Evolutionary conservation across 2,113 vertebrate species (phyloP).

Genomic region (Amblyopsis rosae): DNA sequence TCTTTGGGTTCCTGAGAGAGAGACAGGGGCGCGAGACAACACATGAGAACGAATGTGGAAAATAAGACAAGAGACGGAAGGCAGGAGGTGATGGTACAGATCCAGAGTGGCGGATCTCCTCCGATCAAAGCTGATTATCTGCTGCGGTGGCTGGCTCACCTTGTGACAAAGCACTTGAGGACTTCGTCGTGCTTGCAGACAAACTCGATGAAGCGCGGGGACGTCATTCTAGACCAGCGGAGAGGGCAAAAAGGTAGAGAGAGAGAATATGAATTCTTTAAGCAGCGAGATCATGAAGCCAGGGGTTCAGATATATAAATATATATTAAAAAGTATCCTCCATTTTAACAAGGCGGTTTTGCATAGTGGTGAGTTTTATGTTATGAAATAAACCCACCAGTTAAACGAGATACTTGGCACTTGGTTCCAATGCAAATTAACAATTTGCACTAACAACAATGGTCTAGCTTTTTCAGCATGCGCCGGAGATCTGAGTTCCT

Average conservation of each 20-base stretch:
- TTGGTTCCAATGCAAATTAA: too few relatives aligned
- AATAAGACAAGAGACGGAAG: not conserved
- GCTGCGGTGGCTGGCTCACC: slow-evolving; percentile 73
- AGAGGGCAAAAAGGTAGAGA: not conserved
- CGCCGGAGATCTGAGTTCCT: too few relatives aligned
- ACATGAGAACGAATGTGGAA: not conserved
- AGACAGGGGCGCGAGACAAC: not conserved
- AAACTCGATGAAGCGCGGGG: slow-evolving; percentile 97
- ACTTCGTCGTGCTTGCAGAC: slow-evolving; percentile 97
- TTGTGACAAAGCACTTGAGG: slow-evolving; percentile 97
- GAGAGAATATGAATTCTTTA: not conserved
- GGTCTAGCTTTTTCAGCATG: too few relatives aligned
- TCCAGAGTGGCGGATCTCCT: too few relatives aligned
- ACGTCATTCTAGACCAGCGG: slow-evolving; percentile 86
- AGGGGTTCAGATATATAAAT: too few relatives aligned
- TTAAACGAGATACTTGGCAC: too few relatives aligned
- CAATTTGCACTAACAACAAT: too few relatives aligned
- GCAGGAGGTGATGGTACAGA: not conserved
- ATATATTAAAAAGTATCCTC: too few relatives aligned
- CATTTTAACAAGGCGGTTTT: too few relatives aligned
- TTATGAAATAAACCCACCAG: too few relatives aligned
- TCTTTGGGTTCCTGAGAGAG: slow-evolving; percentile 91
- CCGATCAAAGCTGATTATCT: slow-evolving; percentile 1
- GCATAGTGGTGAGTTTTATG: too few relatives aligned
- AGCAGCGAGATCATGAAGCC: not conserved